Evolutionary conservation across 2,888 invertebrate species (phyloP).

Genomic region (Ditula angustiorana): DNA sequence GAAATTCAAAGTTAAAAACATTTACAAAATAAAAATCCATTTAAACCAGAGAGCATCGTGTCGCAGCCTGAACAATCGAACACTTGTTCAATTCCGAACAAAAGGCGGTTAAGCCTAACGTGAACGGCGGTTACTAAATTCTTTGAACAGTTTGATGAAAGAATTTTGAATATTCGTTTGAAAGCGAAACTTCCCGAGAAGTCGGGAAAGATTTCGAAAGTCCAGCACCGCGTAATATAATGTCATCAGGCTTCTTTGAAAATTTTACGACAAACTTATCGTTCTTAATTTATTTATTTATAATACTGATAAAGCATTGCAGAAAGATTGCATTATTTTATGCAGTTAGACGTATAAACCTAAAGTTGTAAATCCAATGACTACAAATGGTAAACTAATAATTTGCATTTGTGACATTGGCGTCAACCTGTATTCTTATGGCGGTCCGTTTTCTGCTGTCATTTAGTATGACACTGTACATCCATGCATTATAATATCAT

Average conservation of each 20-base stretch:
- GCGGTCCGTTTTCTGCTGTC: too few species aligned
- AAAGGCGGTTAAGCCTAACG: conserved; percentile 23
- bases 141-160: conserved; percentile 28
- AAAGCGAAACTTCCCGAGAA: conserved; percentile 24
- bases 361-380: too few species aligned
- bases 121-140: conserved; percentile 18
- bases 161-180: conserved; percentile 35
- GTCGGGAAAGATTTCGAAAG: conserved; percentile 32
- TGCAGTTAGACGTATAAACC: too few species aligned
- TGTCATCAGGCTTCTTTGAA: conserved; percentile 38
- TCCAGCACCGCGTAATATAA: conserved; percentile 32
- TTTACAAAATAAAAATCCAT: neutral
- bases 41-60: neutral
- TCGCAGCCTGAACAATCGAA: conserved; percentile 20
- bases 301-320: conserved; percentile 22
- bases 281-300: conserved; percentile 32
- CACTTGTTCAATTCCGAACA: conserved; percentile 24
- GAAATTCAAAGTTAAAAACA: neutral
- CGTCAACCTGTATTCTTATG: too few species aligned
- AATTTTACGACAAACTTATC: conserved; percentile 33
- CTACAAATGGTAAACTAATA: too few species aligned
- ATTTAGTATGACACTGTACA: too few species aligned
- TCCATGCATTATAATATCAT: too few species aligned
- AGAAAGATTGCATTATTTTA: too few species aligned
- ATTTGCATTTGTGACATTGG: too few species aligned